Conservation (phyloP, 2,888 invertebrate genomes). For the Apodemia zela region DNA sequence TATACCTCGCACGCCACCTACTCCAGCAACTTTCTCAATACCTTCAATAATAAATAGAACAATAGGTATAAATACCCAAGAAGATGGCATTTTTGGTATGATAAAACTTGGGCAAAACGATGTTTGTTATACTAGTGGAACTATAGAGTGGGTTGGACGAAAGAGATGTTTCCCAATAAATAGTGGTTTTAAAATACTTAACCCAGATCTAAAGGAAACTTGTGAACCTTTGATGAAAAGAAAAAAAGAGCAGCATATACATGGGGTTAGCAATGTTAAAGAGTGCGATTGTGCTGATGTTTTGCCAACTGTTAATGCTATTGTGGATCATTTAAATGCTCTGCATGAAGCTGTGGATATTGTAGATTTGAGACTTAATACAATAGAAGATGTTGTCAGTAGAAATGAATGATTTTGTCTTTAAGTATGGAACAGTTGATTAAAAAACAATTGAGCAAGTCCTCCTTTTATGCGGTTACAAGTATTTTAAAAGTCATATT, state of each 20-base stretch:
- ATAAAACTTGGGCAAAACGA: constrained; percentile 65
- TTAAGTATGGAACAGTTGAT: background rate
- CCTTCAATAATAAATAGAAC: constrained; percentile 50
- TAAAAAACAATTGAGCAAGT: background rate
- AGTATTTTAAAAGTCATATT: no score
- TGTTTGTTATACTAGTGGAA: constrained; percentile 72
- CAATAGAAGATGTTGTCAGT: constrained; percentile 64
- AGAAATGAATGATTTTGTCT: constrained; percentile 32
- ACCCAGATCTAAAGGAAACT: constrained; percentile 38
- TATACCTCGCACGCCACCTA: constrained; percentile 61
- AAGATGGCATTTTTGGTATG: constrained; percentile 60
- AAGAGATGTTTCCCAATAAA: constrained; percentile 67
- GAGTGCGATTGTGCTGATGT: constrained; percentile 69
- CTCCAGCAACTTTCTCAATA: constrained; percentile 54
- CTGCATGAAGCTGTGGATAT: constrained; percentile 77
- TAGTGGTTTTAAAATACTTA: constrained; percentile 66
- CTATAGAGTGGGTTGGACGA: constrained; percentile 71
- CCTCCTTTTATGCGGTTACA: no score
- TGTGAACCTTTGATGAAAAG: constrained; percentile 48
- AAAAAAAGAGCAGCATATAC: constrained; percentile 41
- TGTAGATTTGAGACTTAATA: constrained; percentile 75
- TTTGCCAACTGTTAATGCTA: constrained; percentile 71
- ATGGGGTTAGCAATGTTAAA: constrained; percentile 40
- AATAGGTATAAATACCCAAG: constrained; percentile 32
- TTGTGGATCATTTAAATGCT: constrained; percentile 78